Base-by-base conservation (phyloP, 2,113 vertebrate species). In the Epinephelus lanceolatus region DNA sequence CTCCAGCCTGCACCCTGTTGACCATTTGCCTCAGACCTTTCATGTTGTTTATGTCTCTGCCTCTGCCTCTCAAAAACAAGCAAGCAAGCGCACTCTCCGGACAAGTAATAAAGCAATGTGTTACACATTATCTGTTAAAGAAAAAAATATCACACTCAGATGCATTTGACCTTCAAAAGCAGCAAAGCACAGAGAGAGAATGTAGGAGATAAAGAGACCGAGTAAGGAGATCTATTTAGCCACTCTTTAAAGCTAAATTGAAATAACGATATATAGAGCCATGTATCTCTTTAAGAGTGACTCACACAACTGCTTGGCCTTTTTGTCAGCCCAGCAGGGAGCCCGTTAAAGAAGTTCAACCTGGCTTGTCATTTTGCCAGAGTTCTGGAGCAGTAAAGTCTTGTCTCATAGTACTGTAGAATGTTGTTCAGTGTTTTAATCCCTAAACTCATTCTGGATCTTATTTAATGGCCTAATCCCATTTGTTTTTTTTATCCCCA, bases 21-120 rank as follows among this genome's bases (percentile, higher is more conserved):
- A 69, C 65, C 65, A 83, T 80, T 85, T 62, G 76, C 40, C 42
- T 81, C 60, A 83, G 51, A 80, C 74, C 51, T 71, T 76, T 80
- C 59, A 61, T 76, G 37, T 61, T 21, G 4, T 74, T 56, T 74
- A 19, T 60, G 49, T 61, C 56, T 80, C 33, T 77, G 66, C 18
- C 27, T 76, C 33, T 11, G 78, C 40, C 61, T 61, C 62, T 65
- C 55, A 75, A 79, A 76, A 42, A 11, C 42, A 45, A 45, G 42
- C 49, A 77, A 70, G 53, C 52, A 56, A 76, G 25, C 49, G 27
- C 51, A 66, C 33, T 79, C 33, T 76, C 25, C 1, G 12, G 42
- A 67, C n/a, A 85, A 66, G 21, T 67, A 27, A 62, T n/a, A 42
- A 25, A 55, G 4, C 11, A 42, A 70, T 47, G 23, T 71, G 45